Conservation (phyloP, 1,140 invertebrate genomes). For the Polypedilum pembai region DNA sequence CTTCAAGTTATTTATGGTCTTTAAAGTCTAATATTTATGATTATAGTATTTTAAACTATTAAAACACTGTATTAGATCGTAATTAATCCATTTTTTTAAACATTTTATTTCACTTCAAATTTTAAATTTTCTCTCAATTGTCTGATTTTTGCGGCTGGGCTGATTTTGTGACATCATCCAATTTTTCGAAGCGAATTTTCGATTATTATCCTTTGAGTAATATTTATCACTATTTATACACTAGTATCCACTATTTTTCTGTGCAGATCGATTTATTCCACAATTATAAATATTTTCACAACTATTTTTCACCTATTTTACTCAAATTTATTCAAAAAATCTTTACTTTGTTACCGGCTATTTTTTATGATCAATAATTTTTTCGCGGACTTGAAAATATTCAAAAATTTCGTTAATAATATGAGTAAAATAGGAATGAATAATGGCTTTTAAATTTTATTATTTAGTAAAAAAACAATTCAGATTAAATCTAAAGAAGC, state of each 20-base stretch:
- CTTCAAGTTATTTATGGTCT: not conserved
- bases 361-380: no score
- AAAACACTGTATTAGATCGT: not conserved
- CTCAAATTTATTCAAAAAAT: not conserved
- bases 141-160: not conserved
- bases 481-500: no score
- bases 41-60: constrained; percentile 4
- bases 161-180: constrained; percentile 18
- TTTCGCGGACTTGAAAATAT: no score
- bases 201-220: no score
- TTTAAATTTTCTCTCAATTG: constrained; percentile 1
- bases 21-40: constrained; percentile 19
- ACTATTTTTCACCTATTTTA: not conserved
- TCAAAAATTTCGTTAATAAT: no score
- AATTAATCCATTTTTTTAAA: constrained; percentile 13
- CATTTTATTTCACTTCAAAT: not conserved
- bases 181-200: not conserved
- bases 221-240: not conserved
- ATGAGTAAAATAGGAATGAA: no score
- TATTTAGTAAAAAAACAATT: no score
- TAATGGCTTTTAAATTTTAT: no score
- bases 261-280: not conserved
- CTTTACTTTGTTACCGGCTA: not conserved
- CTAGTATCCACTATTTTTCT: not conserved
- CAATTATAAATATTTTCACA: not conserved